Evolutionary conservation across 2,888 invertebrate genomes (phyloP), one percentile per base, ranked within the genome.

Genomic region (Criorhina ranunculi): DNA sequence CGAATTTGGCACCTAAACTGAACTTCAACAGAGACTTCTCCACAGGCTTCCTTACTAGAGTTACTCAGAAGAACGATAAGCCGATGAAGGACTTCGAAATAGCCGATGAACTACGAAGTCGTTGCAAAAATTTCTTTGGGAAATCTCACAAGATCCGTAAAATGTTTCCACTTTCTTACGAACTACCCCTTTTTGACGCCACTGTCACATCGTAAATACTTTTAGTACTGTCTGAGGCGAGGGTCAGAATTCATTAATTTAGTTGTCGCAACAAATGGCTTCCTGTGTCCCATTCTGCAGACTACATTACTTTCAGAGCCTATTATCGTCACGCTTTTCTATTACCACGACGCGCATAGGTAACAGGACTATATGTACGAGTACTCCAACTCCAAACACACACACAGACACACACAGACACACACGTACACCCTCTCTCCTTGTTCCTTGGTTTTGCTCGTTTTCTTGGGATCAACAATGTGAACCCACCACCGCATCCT

Each of bases 261-360:
- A 78, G 67, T 73, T 83, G 82, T 83, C 82, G 78, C 73, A 78
- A 73, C 78, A 83, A 83, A 83, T 83, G 82, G 82, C 78, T 83
- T 78, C 82, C 77, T 73, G 82, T 78, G 72, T 83, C 82, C 60
- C 72, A 78, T 60, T 77, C 72, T 82, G 31, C 53, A 72, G 72
- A 83, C 82, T 78, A 72, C 72, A 83, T 83, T 76, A 82, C 77
- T 82, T 83, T 83, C 82, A 83, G 67, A 73, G 82, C 82, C 82
- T 83, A 83, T 78, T 83, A 78, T 73, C 62, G 78, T 78, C 82
- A 83, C 82, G 82, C 82, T 83, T 83, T 83, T 62, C 78, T 55
- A 83, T 81, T 83, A 78, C 60, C 60, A 24, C 31, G 33, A 11
- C 35, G 51, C 42, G 17, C 31, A 37, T 60, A 57, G 55, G 37